A percentile compares a stretch with the other conserved stretches of the same genome.
Evolutionary conservation across 35 echinoderm and acorn worm species (phyloP).

Genomic region (Patiria miniata): DNA sequence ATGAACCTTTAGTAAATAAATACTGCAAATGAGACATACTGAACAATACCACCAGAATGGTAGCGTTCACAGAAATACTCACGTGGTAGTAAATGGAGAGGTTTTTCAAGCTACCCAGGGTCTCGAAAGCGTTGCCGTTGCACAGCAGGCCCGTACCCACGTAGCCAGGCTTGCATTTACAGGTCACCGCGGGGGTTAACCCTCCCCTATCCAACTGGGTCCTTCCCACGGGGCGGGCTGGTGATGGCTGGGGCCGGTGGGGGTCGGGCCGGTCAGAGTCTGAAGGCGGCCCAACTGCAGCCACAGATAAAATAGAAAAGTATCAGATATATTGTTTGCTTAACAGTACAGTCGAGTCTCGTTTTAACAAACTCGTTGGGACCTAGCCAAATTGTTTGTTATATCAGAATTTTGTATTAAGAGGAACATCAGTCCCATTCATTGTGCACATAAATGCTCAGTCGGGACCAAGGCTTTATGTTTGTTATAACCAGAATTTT

Average conservation of each 20-base stretch:
- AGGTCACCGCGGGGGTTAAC: background rate
- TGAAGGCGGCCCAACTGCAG: background rate
- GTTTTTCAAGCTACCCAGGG: slow-evolving; percentile 36
- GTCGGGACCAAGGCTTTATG: too few relatives aligned
- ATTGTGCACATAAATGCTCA: too few relatives aligned
- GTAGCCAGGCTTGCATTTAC: slow-evolving; percentile 45
- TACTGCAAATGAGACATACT: too few relatives aligned
- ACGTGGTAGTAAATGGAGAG: slow-evolving; percentile 53
- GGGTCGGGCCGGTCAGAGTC: background rate
- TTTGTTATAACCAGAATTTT: too few relatives aligned
- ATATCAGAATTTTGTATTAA: too few relatives aligned
- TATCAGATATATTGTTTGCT: background rate
- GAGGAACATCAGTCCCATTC: too few relatives aligned
- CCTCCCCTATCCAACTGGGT: background rate
- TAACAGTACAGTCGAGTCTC: too few relatives aligned
- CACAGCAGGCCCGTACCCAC: slow-evolving; percentile 55
- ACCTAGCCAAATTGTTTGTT: too few relatives aligned
- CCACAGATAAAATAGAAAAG: background rate
- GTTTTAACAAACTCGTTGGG: too few relatives aligned
- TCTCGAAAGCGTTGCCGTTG: slow-evolving; percentile 55
- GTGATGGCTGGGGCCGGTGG: background rate
- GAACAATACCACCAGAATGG: too few relatives aligned
- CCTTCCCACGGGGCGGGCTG: background rate
- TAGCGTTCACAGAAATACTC: too few relatives aligned
- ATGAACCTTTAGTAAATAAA: too few relatives aligned